These are phyloP conservation scores for Epinotia demarniana DNA, from an alignment of 2,888 invertebrate species.

Conservation along the genomic window DNA sequence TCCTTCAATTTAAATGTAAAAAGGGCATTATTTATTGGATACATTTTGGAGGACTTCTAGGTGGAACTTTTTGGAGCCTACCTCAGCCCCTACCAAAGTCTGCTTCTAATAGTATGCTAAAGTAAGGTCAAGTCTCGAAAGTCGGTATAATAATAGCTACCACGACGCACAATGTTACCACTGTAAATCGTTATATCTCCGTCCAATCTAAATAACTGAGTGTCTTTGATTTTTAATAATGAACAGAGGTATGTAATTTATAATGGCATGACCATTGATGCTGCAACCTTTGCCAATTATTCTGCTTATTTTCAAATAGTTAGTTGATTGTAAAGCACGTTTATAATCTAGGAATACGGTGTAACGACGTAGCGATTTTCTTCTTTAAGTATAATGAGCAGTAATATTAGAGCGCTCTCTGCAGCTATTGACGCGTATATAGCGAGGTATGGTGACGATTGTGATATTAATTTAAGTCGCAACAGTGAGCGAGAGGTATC, in stretches of 20 bases:
- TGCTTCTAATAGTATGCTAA: conserved; percentile 27
- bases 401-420: conserved; percentile 19
- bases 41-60: conserved; percentile 56
- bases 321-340: conserved; percentile 8
- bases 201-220: conserved; percentile 68
- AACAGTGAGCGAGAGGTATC: conserved; percentile 59
- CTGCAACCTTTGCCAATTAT: conserved; percentile 31
- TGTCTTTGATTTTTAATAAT: conserved; percentile 61
- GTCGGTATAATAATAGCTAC: conserved; percentile 48
- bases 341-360: conserved; percentile 17
- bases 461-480: conserved; percentile 82
- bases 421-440: conserved; percentile 48
- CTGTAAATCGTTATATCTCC: conserved; percentile 72
- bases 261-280: conserved; percentile 15
- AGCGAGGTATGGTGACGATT: conserved; percentile 67
- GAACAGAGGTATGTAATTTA: conserved; percentile 44
- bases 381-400: conserved; percentile 3
- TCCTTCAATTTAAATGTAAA: no score
- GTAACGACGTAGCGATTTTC: conserved; percentile 1
- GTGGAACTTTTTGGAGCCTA: conserved; percentile 38
- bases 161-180: conserved; percentile 76
- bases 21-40: conserved; percentile 70
- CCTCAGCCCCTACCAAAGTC: conserved; percentile 38
- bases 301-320: conserved; percentile 27
- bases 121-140: conserved; percentile 45